Percentiles rank a stretch among this genome's conserved stretches.
These are phyloP conservation scores for Cancer borealis DNA, from an alignment of 2,888 invertebrate genomes.

Conservation along the genomic window DNA sequence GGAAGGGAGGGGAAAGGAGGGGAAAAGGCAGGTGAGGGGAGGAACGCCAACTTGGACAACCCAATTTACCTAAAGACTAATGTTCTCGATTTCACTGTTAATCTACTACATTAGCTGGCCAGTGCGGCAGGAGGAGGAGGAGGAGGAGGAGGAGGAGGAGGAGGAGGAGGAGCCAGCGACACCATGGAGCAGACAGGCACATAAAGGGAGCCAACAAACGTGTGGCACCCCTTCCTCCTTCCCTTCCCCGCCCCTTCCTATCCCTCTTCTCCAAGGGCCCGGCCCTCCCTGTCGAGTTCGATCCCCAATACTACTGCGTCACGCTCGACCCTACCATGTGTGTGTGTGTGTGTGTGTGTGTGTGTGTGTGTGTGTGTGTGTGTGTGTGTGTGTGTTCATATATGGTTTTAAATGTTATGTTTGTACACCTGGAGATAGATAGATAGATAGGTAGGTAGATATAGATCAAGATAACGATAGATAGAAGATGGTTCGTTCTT, in stretches of 20 bases:
- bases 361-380: conserved; percentile 51
- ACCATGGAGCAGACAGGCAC: neutral
- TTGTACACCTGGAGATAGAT: conserved; percentile 35
- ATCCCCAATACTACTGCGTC: conserved; percentile 17
- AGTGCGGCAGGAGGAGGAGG: neutral
- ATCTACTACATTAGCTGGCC: neutral
- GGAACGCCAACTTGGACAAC: neutral
- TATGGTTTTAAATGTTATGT: neutral
- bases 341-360: conserved; percentile 44
- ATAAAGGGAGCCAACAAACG: neutral
- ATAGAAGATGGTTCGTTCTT: neutral
- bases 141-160: neutral
- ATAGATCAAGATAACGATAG: conserved; percentile 42
- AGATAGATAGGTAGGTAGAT: conserved; percentile 37
- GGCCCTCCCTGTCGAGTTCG: conserved; percentile 3
- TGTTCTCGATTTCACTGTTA: neutral
- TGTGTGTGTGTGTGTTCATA: conserved; percentile 40
- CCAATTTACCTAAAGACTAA: neutral
- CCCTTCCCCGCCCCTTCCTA: neutral
- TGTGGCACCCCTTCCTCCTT: neutral
- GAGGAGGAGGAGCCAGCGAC: neutral
- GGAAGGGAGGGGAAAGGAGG: neutral
- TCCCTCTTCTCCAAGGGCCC: neutral
- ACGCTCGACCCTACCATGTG: neutral
- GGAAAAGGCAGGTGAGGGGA: neutral